A percentile compares a stretch with the other conserved stretches of the same genome.
Evolutionary conservation across 2,797 vertebrate species (phyloP).

Genomic region (Catamblyrhynchus diadema): DNA sequence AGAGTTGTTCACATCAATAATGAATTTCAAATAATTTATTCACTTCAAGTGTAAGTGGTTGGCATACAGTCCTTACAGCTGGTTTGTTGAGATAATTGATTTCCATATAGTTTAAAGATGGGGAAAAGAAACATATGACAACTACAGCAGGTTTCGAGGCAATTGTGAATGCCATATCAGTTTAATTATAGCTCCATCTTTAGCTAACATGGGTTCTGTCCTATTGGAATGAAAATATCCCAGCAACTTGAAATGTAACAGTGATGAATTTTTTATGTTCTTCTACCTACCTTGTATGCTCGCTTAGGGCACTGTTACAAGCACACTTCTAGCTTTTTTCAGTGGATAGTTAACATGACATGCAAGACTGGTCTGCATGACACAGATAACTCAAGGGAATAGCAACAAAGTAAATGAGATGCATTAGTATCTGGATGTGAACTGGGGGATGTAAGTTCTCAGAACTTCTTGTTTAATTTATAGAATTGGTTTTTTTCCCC

Average conservation of each 20-base stretch:
- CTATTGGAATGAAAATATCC: constrained; percentile 83
- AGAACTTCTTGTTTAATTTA: constrained; percentile 91
- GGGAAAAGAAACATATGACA: constrained; percentile 79
- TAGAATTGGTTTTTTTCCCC: constrained; percentile 74
- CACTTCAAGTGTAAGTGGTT: constrained; percentile 91
- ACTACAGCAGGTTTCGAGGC: constrained; percentile 71
- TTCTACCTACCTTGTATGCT: constrained; percentile 69
- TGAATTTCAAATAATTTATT: constrained; percentile 95
- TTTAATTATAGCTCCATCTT: constrained; percentile 87
- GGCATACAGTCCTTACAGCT: constrained; percentile 87
- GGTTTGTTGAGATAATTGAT: constrained; percentile 96
- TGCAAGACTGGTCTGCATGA: constrained; percentile 82
- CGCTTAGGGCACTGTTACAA: constrained; percentile 78
- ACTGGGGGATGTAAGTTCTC: constrained; percentile 89
- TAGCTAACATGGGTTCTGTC: constrained; percentile 79
- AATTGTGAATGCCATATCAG: constrained; percentile 73
- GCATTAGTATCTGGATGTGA: constrained; percentile 90
- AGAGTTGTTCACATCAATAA: constrained; percentile 85
- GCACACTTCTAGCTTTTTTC: constrained; percentile 78
- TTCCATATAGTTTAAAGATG: constrained; percentile 92
- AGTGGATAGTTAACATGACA: constrained; percentile 82
- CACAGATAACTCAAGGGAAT: constrained; percentile 89
- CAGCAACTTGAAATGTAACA: constrained; percentile 76
- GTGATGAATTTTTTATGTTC: constrained; percentile 85
- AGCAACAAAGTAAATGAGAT: constrained; percentile 88